Percentiles rank a stretch among this genome's conserved stretches.
Evolutionary conservation across 2,113 vertebrate genomes (phyloP).

Genomic region (Elgaria multicarinata): DNA sequence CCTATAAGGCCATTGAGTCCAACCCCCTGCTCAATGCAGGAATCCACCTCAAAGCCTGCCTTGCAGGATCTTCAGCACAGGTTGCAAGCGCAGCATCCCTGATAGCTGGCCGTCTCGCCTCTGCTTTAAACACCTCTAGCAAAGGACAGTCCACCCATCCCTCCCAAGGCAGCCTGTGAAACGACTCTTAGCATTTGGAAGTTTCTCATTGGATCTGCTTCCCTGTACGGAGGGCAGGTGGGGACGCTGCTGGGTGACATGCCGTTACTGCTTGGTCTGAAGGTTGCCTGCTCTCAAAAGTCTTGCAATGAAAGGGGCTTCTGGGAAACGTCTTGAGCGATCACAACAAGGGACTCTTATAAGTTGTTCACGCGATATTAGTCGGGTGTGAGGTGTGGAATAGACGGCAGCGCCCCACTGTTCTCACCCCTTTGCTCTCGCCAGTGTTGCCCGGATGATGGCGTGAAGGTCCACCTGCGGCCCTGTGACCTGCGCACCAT

Average conservation of each 20-base stretch:
- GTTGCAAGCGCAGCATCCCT: too few relatives aligned
- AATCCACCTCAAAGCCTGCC: too few relatives aligned
- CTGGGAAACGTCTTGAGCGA: not conserved
- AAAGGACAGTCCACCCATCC: too few relatives aligned
- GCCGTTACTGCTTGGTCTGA: not conserved
- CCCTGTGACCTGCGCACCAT: constrained; percentile 87
- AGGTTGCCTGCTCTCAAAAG: not conserved
- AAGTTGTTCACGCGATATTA: not conserved
- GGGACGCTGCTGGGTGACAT: not conserved
- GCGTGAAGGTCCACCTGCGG: constrained; percentile 66
- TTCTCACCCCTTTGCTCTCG: not conserved
- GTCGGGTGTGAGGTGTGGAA: not conserved
- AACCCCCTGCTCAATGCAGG: too few relatives aligned
- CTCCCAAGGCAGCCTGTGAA: too few relatives aligned
- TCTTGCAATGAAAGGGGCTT: not conserved
- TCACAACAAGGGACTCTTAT: not conserved
- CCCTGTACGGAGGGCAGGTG: not conserved
- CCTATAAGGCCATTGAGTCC: too few relatives aligned
- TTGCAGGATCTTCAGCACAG: too few relatives aligned
- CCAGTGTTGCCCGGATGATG: constrained; percentile 79
- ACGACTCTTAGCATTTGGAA: too few relatives aligned
- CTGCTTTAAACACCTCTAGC: too few relatives aligned
- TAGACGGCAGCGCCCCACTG: not conserved
- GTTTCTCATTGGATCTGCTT: too few relatives aligned
- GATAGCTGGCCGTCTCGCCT: too few relatives aligned